phyloP scores from a whole-genome alignment of 2,888 invertebrate genomes.

The Diaperis boleti region DNA sequence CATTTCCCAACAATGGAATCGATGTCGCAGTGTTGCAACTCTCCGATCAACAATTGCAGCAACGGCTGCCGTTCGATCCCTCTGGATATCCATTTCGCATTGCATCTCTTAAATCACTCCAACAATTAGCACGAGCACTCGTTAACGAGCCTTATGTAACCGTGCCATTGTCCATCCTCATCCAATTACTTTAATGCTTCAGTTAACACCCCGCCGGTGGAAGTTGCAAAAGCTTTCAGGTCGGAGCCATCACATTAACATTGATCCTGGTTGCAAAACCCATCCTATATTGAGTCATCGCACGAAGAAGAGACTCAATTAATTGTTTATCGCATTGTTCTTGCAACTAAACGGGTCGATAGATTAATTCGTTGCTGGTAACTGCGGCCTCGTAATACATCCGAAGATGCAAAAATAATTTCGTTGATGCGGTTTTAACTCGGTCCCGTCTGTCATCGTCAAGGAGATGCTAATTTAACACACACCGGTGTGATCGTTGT shows the following conservation, averaged over 20 bases:
- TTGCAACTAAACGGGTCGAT: too few species aligned
- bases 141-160: constrained; percentile 17
- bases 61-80: background rate
- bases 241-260: constrained; percentile 13
- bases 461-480: too few species aligned
- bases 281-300: background rate
- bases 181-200: constrained; percentile 24
- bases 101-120: background rate
- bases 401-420: too few species aligned
- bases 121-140: constrained; percentile 14
- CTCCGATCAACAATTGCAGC: background rate
- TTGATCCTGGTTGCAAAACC: constrained; percentile 8
- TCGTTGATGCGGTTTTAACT: too few species aligned
- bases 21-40: background rate
- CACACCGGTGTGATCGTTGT: too few species aligned
- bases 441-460: too few species aligned
- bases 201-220: constrained; percentile 17
- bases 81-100: background rate
- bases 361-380: too few species aligned
- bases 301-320: background rate
- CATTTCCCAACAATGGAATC: background rate
- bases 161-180: constrained; percentile 15
- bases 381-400: too few species aligned
- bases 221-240: constrained; percentile 16
- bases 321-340: too few species aligned